phyloP scores from a whole-genome alignment of 2,888 invertebrate genomes.

The Oligia fasciuncula region DNA sequence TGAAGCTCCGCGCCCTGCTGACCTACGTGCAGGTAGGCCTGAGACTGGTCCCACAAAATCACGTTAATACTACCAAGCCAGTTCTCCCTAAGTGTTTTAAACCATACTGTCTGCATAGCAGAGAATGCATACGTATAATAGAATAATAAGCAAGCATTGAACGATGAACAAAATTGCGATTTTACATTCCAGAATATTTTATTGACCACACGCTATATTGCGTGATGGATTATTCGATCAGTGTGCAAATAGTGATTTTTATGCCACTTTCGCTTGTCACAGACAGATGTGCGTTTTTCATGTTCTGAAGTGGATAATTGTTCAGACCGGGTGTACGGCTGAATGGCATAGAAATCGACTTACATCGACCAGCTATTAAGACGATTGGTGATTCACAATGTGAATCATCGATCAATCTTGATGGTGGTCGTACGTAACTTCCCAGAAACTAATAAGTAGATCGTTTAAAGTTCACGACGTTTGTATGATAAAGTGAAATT shows the following conservation, averaged over 20 bases:
- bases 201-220: constrained; percentile 77
- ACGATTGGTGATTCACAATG: constrained; percentile 67
- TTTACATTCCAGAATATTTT: constrained; percentile 71
- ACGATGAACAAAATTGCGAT: constrained; percentile 56
- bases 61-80: constrained; percentile 55
- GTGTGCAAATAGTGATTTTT: constrained; percentile 75
- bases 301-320: constrained; percentile 70
- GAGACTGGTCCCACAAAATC: constrained; percentile 50
- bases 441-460: constrained; percentile 68
- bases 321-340: constrained; percentile 62
- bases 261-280: constrained; percentile 80
- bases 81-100: constrained; percentile 41
- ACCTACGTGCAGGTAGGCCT: constrained; percentile 48
- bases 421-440: constrained; percentile 65
- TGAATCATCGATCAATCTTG: constrained; percentile 75
- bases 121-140: constrained; percentile 41
- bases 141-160: constrained; percentile 57
- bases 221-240: constrained; percentile 78
- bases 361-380: constrained; percentile 58
- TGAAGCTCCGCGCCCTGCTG: constrained; percentile 51
- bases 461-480: constrained; percentile 60
- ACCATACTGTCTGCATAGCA: constrained; percentile 38
- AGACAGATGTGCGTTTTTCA: constrained; percentile 65
- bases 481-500: constrained; percentile 41
- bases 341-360: constrained; percentile 65